Conservation (phyloP, 2,888 invertebrate species). For the Chrysopilus asiliformis region DNA sequence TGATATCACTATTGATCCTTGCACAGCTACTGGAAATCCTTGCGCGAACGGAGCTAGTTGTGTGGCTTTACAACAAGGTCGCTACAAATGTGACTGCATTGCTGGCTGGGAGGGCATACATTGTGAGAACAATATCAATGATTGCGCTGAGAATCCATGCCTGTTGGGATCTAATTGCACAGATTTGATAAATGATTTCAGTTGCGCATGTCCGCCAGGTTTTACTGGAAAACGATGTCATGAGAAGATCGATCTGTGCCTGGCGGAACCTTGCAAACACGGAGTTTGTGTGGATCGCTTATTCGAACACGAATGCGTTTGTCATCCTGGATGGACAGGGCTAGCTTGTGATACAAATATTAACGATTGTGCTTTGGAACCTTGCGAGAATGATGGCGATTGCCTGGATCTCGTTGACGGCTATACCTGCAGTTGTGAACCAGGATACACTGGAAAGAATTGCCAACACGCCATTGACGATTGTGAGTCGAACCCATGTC, state of each 20-base stretch:
- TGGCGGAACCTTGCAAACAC: conserved; percentile 80
- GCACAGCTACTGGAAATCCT: conserved; percentile 77
- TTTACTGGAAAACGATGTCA: conserved; percentile 95
- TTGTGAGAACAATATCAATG: conserved; percentile 86
- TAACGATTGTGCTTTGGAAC: conserved; percentile 77
- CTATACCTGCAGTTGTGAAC: conserved; percentile 77
- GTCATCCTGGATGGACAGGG: conserved; percentile 86
- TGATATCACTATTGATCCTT: conserved; percentile 83
- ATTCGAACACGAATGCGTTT: conserved; percentile 75
- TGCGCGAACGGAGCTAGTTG: conserved; percentile 85
- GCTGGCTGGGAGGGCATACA: conserved; percentile 96
- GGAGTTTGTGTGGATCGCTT: conserved; percentile 85
- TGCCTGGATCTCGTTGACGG: conserved; percentile 80
- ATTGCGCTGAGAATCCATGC: conserved; percentile 87
- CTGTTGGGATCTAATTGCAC: conserved; percentile 83
- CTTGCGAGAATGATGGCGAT: conserved; percentile 85
- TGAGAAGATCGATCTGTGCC: conserved; percentile 85
- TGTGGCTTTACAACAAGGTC: conserved; percentile 76
- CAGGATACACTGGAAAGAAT: conserved; percentile 85
- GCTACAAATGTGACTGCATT: conserved; percentile 88
- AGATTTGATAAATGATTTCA: conserved; percentile 87
- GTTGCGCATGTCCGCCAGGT: conserved; percentile 84
- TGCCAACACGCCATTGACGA: conserved; percentile 91
- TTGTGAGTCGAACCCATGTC: conserved; percentile 79
- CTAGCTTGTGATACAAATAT: conserved; percentile 77